Evolutionary conservation across 2,113 vertebrate genomes (phyloP).

Genomic region (Sapajus apella): DNA sequence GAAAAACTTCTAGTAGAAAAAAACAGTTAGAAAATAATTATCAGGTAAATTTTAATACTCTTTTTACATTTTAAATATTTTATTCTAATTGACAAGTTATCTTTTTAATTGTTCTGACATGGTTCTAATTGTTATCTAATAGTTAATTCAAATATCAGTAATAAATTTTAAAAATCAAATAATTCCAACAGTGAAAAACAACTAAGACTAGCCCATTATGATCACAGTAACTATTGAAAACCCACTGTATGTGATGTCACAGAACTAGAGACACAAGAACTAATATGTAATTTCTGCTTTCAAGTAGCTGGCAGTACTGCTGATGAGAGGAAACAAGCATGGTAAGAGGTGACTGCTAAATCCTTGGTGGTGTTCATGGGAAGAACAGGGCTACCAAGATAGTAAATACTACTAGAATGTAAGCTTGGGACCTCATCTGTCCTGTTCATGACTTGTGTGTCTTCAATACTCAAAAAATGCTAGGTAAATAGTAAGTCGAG

Average conservation of each 20-base stretch:
- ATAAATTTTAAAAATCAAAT: conserved; percentile 27
- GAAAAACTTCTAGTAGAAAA: conserved; percentile 7
- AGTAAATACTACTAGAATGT: not conserved
- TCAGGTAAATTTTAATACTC: not conserved
- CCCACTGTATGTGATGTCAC: not conserved
- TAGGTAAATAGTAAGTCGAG: not conserved
- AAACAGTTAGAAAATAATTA: conserved; percentile 20
- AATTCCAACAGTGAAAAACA: not conserved
- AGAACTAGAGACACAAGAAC: not conserved
- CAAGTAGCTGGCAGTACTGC: not conserved
- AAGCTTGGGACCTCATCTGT: not conserved
- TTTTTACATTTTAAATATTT: not conserved
- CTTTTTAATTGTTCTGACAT: not conserved
- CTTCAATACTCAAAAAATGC: not conserved
- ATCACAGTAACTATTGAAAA: conserved; percentile 24
- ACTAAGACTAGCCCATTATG: not conserved
- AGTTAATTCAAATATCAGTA: conserved; percentile 30
- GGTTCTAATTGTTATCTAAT: not conserved
- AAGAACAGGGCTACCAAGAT: not conserved
- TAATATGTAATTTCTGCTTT: not conserved
- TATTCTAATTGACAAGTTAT: not conserved
- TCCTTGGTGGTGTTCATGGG: not conserved
- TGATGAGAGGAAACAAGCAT: not conserved
- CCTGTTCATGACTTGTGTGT: not conserved
- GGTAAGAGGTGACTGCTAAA: not conserved